Percentiles rank a stretch among this genome's conserved stretches.
Evolutionary conservation across 2,113 vertebrate genomes (phyloP).

Genomic region (Illadopsis cleaveri): DNA sequence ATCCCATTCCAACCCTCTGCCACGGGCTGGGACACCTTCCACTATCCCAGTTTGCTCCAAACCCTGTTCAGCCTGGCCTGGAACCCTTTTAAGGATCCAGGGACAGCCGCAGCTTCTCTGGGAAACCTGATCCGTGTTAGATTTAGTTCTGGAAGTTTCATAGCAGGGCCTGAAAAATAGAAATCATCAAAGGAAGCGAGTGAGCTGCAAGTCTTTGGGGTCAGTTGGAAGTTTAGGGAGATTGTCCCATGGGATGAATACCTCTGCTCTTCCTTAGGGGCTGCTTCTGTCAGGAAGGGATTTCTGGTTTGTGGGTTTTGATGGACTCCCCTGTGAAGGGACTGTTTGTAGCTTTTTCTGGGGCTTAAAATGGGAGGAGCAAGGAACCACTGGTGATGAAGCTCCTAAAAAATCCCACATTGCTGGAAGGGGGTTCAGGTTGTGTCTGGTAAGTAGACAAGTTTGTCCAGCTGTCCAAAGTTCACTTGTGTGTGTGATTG

Average conservation of each 20-base stretch:
- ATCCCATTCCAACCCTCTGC: neutral
- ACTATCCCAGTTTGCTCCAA: neutral
- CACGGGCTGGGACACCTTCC: neutral
- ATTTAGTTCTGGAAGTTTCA: neutral
- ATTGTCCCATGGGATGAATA: neutral
- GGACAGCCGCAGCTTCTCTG: neutral
- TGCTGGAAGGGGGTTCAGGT: neutral
- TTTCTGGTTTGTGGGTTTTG: neutral
- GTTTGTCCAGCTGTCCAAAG: neutral
- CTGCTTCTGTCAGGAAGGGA: neutral
- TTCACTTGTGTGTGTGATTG: fast-evolving
- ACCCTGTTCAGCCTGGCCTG: neutral
- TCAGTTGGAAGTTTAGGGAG: neutral
- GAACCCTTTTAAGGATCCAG: neutral
- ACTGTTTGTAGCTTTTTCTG: neutral
- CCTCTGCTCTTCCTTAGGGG: neutral
- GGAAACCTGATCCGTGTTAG: neutral
- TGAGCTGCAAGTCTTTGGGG: neutral
- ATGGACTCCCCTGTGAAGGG: neutral
- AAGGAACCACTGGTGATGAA: neutral
- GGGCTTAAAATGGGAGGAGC: neutral
- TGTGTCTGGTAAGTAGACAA: neutral
- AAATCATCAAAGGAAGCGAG: neutral
- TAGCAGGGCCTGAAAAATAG: neutral
- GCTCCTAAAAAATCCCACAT: neutral